Evolutionary conservation across 2,888 invertebrate genomes (phyloP).

Genomic region (Melipona beecheii): DNA sequence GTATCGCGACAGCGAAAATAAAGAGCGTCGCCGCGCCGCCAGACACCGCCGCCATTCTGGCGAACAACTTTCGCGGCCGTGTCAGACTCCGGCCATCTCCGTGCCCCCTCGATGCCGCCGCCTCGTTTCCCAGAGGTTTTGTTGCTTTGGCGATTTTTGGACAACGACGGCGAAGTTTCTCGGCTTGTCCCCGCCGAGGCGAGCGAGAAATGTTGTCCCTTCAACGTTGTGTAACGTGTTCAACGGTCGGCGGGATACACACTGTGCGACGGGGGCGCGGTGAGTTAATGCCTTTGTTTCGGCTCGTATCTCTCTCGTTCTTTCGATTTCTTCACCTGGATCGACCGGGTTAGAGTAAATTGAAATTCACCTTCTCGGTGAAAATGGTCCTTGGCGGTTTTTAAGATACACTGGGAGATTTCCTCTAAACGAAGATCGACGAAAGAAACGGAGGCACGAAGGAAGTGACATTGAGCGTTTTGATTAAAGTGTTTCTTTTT

Average conservation of each 20-base stretch:
- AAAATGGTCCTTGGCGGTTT: no score
- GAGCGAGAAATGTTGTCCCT: constrained; percentile 11
- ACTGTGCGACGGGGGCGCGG: not conserved
- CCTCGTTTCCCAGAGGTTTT: not conserved
- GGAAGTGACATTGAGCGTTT: no score
- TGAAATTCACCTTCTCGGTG: no score
- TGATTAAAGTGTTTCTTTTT: no score
- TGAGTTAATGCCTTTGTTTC: not conserved
- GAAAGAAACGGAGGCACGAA: no score
- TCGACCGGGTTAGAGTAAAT: no score
- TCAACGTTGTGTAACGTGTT: not conserved
- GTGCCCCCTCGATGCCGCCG: not conserved
- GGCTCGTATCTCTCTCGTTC: no score
- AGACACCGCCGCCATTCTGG: constrained; percentile 11
- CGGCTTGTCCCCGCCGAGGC: constrained; percentile 1
- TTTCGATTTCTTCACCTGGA: no score
- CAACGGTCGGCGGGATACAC: not conserved
- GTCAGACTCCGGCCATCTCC: not conserved
- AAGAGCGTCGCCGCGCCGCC: constrained; percentile 37
- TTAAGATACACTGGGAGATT: no score
- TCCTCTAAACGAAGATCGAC: no score
- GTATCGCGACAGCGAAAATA: constrained; percentile 56
- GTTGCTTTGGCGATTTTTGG: constrained; percentile 19
- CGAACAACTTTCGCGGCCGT: constrained; percentile 40
- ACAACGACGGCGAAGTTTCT: constrained; percentile 3